Base-by-base conservation (phyloP, 2,888 invertebrate species). In the Mamestra brassicae region DNA sequence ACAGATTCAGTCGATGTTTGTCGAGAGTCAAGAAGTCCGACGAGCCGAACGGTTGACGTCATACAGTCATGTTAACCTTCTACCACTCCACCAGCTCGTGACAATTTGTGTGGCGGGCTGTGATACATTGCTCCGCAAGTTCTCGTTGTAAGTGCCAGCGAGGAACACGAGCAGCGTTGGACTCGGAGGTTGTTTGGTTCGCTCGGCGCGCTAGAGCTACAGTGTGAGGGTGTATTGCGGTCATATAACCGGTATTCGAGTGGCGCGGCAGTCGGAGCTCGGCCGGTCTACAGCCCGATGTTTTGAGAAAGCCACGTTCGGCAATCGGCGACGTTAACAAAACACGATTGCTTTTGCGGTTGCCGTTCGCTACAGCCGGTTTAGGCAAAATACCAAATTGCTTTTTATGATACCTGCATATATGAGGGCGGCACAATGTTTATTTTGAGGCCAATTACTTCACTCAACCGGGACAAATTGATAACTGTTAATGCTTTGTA, bases 181-280 rank as follows among this genome's bases (percentile, higher is more conserved):
- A 93, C 81, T 80, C 70, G 76, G 85, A 87, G 72, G 83, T 86
- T 84, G 83, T 84, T 85, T 87, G 80, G 83, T 83, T 81, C 80
- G 84, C 79, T 87, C 87, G 89, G 83, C 87, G 87, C 84, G 86
- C 88, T 87, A 89, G 85, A 89, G 89, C 87, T 89, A 86, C 89
- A 86, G 83, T 90, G 92, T 93, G 90, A 91, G 91, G 94, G 94
- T 92, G 93, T 95, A 95, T 95, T 95, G 95, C 95, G 96, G 96
- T 95, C 95, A 95, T 94, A 96, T 96, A 96, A 96, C 96, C 96
- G 96, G 96, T 96, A 96, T 96, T 95, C 92, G 93, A 94, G 93
- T 93, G 93, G 93, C 90, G 90, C 90, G 92, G 92, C 93, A 92
- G 93, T 93, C 92, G 92, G 93, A 92, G 92, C 91, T 94, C 92